Percentiles rank a stretch among this genome's conserved stretches.
Evolutionary conservation across 2,888 invertebrate genomes (phyloP).

Genomic region (Molanna angustata): DNA sequence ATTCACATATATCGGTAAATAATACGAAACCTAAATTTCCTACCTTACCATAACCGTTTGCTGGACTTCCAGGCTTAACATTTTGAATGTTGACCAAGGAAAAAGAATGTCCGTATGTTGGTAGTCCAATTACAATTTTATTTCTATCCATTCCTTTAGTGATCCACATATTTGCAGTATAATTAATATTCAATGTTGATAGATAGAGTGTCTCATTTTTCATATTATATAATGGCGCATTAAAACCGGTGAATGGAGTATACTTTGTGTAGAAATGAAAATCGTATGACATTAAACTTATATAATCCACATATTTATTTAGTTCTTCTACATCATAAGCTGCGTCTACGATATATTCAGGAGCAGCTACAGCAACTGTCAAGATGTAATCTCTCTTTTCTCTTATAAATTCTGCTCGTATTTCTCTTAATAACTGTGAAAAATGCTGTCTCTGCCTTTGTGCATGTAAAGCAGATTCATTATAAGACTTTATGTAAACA

Average conservation of each 20-base stretch:
- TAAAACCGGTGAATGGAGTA: conserved; percentile 81
- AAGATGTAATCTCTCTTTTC: conserved; percentile 61
- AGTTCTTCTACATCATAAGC: conserved; percentile 78
- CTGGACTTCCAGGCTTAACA: conserved; percentile 67
- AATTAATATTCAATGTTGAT: conserved; percentile 75
- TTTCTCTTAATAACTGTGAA: conserved; percentile 69
- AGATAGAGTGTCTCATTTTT: conserved; percentile 61
- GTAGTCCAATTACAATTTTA: conserved; percentile 82
- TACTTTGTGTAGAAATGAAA: conserved; percentile 75
- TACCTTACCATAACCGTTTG: conserved; percentile 64
- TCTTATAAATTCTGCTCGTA: conserved; percentile 63
- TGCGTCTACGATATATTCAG: conserved; percentile 67
- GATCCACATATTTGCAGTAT: conserved; percentile 75
- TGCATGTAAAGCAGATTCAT: background rate
- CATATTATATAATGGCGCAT: conserved; percentile 73
- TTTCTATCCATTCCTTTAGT: conserved; percentile 69
- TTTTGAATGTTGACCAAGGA: conserved; percentile 66
- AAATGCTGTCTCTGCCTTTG: conserved; percentile 67
- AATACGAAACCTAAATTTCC: conserved; percentile 70
- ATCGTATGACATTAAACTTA: conserved; percentile 92
- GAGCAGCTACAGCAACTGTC: conserved; percentile 78
- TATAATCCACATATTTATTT: conserved; percentile 77
- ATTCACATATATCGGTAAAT: conserved; percentile 68
- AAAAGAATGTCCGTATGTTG: conserved; percentile 83
- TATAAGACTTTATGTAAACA: conserved; percentile 9